A percentile compares a stretch with the other conserved stretches of the same genome.
These are phyloP conservation scores for Ooceraea biroi DNA, from an alignment of 1,140 invertebrate genomes.

Conservation along the genomic window DNA sequence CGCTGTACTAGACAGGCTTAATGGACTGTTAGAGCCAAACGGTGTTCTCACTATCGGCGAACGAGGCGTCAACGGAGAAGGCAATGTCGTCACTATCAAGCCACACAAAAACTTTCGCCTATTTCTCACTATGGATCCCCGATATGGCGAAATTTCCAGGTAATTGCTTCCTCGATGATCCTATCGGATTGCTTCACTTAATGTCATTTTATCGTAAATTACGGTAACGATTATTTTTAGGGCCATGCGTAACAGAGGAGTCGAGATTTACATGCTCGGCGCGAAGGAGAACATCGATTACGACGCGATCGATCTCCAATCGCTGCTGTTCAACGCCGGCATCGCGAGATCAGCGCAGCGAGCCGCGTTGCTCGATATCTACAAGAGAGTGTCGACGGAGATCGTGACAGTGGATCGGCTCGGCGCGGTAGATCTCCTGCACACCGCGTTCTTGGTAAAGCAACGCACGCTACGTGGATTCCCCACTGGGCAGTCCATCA, in stretches of 20 bases:
- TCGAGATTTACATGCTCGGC: conserved; percentile 94
- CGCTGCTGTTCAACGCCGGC: conserved; percentile 87
- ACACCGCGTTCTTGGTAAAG: conserved; percentile 88
- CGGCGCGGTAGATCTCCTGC: conserved; percentile 88
- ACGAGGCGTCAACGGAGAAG: conserved; percentile 92
- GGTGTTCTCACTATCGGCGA: conserved; percentile 97
- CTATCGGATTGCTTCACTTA: too few species aligned
- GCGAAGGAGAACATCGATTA: conserved; percentile 79
- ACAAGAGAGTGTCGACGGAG: conserved; percentile 84
- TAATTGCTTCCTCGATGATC: conserved; percentile 74
- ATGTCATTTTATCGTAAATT: too few species aligned
- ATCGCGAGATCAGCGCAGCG: conserved; percentile 83
- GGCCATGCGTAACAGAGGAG: conserved; percentile 98
- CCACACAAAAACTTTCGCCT: conserved; percentile 97
- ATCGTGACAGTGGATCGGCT: conserved; percentile 85
- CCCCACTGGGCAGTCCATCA: conserved; percentile 85
- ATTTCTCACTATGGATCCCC: conserved; percentile 98
- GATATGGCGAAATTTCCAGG: conserved; percentile 97
- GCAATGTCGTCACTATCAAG: conserved; percentile 90
- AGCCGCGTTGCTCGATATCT: conserved; percentile 86
- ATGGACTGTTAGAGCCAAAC: conserved; percentile 97
- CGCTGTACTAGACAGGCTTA: conserved; percentile 98
- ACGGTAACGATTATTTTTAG: conserved; percentile 84
- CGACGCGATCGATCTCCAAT: conserved; percentile 86
- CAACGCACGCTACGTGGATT: conserved; percentile 89